Base-by-base conservation (phyloP, 1,140 invertebrate species). In the Drosophila pectinifera region DNA sequence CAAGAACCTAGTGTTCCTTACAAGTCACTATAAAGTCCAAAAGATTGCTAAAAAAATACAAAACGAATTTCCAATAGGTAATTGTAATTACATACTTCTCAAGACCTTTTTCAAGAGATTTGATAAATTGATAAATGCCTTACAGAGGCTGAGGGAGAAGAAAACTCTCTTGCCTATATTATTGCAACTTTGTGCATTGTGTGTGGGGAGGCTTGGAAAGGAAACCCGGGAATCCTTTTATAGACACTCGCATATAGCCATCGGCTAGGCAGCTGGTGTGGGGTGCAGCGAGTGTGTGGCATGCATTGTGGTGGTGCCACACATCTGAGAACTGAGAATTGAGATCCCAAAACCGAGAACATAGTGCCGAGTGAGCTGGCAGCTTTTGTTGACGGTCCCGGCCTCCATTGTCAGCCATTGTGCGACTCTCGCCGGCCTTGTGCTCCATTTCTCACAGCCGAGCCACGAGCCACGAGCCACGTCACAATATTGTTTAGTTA, bases 361-460 rank as follows among this genome's bases (percentile, higher is more conserved):
- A 18, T 16, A 20, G 48, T 20, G 18, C 48, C 16, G 48, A 51
- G 51, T 58, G 55, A 38, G 24, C 31, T 67, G 63, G 34, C 59
- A 68, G 31, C 34, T 46, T 69, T 69, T 56, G 67, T 46, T 56
- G 67, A 70, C 26, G 68, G 51, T 69, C 65, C 53, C 48, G 62
- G 65, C 65, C 68, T 70, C 65, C 65, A 57, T 81, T 86, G 69
- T 78, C 79, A 57, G 46, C 55, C 64, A 63, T 86, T 82, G 78
- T 88, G 70, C 69, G 72, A 70, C 77, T 78, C 57, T 78, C 54
- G 81, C 48, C 61, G 77, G 45, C 81, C 80, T 85, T 84, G 80
- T 85, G 78, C 73, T 80, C 79, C 51, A 81, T 82, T 82, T 67
- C 48, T 54, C 62, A 58, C 38, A 54, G 51, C 48, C 14, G 24